These are phyloP conservation scores for Camponotus vicinus DNA, from an alignment of 1,140 invertebrate species.

Conservation along the genomic window DNA sequence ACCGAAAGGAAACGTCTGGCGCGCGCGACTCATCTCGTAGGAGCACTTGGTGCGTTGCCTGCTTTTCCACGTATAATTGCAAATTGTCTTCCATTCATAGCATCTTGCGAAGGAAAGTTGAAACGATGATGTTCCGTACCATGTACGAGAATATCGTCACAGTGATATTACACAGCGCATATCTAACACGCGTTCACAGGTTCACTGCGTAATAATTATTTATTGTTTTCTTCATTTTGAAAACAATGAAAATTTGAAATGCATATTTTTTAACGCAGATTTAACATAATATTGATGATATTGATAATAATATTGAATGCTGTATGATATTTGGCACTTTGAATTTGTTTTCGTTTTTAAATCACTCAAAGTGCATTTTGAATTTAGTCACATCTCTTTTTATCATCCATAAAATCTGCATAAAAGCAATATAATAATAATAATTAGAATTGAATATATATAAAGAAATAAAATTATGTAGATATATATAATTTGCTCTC, in stretches of 20 bases:
- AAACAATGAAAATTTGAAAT: too few species aligned
- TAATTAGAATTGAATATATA: background rate
- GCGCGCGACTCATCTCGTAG: conserved; percentile 56
- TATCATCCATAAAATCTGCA: background rate
- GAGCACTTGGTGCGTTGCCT: conserved; percentile 67
- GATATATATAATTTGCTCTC: background rate
- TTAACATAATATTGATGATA: too few species aligned
- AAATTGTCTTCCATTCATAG: conserved; percentile 69
- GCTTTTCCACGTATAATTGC: conserved; percentile 69
- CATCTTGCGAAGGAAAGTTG: conserved; percentile 14
- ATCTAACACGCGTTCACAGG: too few species aligned
- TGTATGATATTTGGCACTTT: too few species aligned
- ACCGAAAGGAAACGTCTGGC: conserved; percentile 73
- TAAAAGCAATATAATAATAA: background rate
- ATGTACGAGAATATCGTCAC: conserved; percentile 29
- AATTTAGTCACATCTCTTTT: background rate
- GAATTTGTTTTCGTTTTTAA: background rate
- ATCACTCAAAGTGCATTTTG: background rate
- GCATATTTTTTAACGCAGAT: too few species aligned
- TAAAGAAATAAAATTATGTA: background rate
- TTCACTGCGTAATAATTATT: background rate
- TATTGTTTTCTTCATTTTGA: background rate
- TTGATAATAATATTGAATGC: too few species aligned
- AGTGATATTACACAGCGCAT: background rate
- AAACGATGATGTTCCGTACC: background rate